Conservation (phyloP, 37 sponge, comb jelly and placozoan genomes). For the Corticium candelabrum region DNA sequence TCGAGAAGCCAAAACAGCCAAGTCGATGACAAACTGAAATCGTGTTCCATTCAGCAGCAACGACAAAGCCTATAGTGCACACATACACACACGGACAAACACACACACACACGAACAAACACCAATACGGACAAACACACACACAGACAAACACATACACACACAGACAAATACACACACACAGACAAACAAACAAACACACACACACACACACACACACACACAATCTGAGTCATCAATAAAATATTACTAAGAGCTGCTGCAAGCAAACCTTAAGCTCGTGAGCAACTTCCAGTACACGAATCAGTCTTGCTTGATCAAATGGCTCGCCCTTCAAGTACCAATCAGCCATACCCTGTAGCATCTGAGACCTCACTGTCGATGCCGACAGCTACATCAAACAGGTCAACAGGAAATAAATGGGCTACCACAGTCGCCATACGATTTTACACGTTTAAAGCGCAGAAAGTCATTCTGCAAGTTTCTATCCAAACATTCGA, state of each 20-base stretch:
- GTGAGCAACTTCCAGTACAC: conserved; percentile 86
- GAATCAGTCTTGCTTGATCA: conserved; percentile 68
- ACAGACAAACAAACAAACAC: no score
- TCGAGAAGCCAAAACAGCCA: conserved; percentile 84
- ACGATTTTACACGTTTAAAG: no score
- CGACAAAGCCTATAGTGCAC: conserved; percentile 27
- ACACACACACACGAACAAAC: no score
- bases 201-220: no score
- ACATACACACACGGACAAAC: neutral
- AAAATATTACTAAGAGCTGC: neutral
- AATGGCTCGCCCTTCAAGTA: conserved; percentile 50
- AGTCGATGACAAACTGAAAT: conserved; percentile 89
- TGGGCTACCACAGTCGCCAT: no score
- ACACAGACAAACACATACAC: no score
- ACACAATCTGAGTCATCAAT: neutral
- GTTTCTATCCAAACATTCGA: no score
- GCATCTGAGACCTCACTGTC: conserved; percentile 38
- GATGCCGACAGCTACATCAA: no score
- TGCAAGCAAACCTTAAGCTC: conserved; percentile 64
- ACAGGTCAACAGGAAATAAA: no score
- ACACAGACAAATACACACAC: no score
- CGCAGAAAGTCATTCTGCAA: no score
- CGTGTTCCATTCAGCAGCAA: conserved; percentile 55
- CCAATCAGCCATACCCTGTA: conserved; percentile 86
- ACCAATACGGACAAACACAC: no score